Evolutionary conservation across 2,797 vertebrate species (phyloP).

Genomic region (Tachyglossus aculeatus): DNA sequence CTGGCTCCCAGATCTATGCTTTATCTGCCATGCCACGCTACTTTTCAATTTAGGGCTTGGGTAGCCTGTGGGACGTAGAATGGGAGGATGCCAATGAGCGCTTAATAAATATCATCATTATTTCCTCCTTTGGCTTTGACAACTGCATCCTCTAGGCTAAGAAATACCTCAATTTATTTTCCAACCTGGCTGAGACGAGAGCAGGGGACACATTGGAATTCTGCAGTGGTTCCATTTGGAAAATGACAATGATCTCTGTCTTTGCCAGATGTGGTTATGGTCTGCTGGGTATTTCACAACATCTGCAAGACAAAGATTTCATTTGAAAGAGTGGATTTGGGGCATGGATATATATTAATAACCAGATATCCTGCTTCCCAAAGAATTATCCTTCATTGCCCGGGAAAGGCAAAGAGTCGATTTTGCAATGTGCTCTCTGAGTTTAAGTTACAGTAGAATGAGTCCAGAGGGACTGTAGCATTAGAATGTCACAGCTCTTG

Average conservation of each 20-base stretch:
- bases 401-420: slow-evolving; percentile 52
- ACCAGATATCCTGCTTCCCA: slow-evolving; percentile 49
- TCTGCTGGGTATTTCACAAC: slow-evolving; percentile 42
- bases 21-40: no score
- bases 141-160: background rate
- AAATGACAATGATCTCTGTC: slow-evolving; percentile 27
- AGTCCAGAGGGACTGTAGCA: slow-evolving; percentile 40
- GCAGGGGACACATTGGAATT: slow-evolving; percentile 5
- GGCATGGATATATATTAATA: slow-evolving; percentile 49
- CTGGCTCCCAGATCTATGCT: no score
- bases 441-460: slow-evolving; percentile 33
- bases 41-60: no score
- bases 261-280: slow-evolving; percentile 49
- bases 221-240: slow-evolving; percentile 3
- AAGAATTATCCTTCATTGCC: slow-evolving; percentile 38
- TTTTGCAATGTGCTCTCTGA: slow-evolving; percentile 36
- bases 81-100: no score
- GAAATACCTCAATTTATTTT: slow-evolving; percentile 14
- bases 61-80: no score
- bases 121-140: background rate
- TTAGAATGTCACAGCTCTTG: slow-evolving; percentile 46
- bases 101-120: no score
- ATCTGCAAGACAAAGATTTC: slow-evolving; percentile 50
- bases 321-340: slow-evolving; percentile 38
- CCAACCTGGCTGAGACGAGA: background rate